These are phyloP conservation scores for Muscina levida DNA, from an alignment of 2,888 invertebrate species.

Conservation along the genomic window DNA sequence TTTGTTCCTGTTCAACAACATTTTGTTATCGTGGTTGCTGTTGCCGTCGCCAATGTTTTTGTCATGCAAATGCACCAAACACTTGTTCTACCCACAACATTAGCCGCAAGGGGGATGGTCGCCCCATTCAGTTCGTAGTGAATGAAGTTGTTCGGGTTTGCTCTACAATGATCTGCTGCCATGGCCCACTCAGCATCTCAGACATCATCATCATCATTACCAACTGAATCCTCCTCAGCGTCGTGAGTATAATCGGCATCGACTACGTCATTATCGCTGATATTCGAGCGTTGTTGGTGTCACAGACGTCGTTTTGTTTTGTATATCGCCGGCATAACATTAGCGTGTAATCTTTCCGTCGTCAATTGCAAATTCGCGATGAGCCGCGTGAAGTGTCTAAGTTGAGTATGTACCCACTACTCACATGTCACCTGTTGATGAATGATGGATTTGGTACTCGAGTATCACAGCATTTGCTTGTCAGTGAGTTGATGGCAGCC, in stretches of 20 bases:
- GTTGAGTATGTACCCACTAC: constrained; percentile 40
- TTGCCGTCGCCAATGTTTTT: background rate
- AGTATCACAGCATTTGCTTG: constrained; percentile 44
- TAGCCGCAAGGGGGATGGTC: constrained; percentile 26
- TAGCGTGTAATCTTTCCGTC: constrained; percentile 42
- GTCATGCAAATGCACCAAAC: constrained; percentile 41
- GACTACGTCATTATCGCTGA: constrained; percentile 75
- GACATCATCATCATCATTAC: background rate
- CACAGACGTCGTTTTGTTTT: constrained; percentile 9
- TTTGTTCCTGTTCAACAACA: constrained; percentile 51
- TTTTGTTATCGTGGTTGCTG: constrained; percentile 37
- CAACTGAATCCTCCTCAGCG: background rate
- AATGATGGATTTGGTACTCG: constrained; percentile 71
- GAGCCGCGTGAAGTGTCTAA: constrained; percentile 11
- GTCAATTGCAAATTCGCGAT: constrained; percentile 39
- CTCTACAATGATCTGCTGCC: constrained; percentile 45
- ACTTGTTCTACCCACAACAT: constrained; percentile 49
- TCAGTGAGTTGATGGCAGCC: constrained; percentile 24
- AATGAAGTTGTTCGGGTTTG: constrained; percentile 57
- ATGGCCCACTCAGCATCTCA: constrained; percentile 4
- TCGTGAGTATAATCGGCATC: too few relatives aligned
- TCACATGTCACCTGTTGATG: constrained; percentile 74
- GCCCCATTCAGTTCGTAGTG: constrained; percentile 19
- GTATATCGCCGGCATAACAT: constrained; percentile 34
- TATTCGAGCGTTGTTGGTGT: constrained; percentile 63